Base-by-base conservation (phyloP, 2,113 vertebrate genomes). In the Tragelaphus scriptus region DNA sequence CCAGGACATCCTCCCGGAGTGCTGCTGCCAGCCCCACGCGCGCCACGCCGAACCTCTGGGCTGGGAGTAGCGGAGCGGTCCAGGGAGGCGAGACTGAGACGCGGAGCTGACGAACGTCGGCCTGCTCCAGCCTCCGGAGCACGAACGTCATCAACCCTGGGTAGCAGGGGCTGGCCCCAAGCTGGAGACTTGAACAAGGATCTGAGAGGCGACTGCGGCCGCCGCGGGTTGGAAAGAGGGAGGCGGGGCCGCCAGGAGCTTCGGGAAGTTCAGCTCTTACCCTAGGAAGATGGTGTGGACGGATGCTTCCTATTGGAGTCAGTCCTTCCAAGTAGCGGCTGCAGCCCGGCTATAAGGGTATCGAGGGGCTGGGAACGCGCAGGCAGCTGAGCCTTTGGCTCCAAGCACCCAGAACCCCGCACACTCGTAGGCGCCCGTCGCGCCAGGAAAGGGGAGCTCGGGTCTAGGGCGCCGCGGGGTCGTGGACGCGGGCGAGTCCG, bases 1-100 rank as follows among this genome's bases (percentile, higher is more conserved):
- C 61, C 61, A 32, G 61, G 61, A 32, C 61, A 63, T 32, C 30
- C 61, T 63, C 3, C 61, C 30, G 30, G 28, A 63, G 61, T 63
- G 61, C 6, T 30, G 61, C 61, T 32, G 61, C 61, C 61, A 63
- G 17, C 30, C 59, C 0, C 2, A 26, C 0, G 0, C 0, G 51
- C 12, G 1, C 25, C 21, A 23, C 32, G 4, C 9, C 0, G 23
- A 59, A n/a, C 28, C 44, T 16, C 86, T 25, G 23, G 25, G 4
- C 15, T 32, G 58, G n/a, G 10, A 26, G 59, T 6, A 16, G 16
- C 15, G 5, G 23, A 55, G 53, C 0, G 25, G 75, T 28, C 6
- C 68, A n/a, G 58, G n/a, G 80, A 87, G 14, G n/a, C 5, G 6
- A 30, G 40, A 85, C 26, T 32, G 63, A 56, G n/a, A 56, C 11